These are phyloP conservation scores for Pipistrellus pygmaeus DNA, from an alignment of 2,797 vertebrate genomes.

Conservation along the genomic window DNA sequence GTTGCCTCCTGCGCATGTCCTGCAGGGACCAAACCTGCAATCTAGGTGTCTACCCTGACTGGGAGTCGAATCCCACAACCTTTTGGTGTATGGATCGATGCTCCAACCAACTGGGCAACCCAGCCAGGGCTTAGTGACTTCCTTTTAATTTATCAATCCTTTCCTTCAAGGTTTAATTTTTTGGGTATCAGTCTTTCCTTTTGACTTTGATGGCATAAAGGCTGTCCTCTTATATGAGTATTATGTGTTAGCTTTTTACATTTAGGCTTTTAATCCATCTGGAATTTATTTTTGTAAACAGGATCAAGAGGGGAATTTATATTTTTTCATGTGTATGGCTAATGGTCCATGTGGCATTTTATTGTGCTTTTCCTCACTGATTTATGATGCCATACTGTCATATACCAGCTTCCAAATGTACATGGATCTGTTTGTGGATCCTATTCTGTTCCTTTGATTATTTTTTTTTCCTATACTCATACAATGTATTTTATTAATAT, in stretches of 20 bases:
- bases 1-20: not conserved
- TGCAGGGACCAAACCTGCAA: not conserved
- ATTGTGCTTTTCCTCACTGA: constrained; percentile 20
- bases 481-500: not conserved
- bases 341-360: constrained; percentile 37
- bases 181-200: not conserved
- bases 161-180: not conserved
- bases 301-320: constrained; percentile 51
- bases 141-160: constrained; percentile 31
- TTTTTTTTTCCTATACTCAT: not conserved
- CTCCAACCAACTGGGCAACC: not conserved
- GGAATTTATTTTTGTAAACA: constrained; percentile 65
- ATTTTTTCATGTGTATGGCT: not conserved
- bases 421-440: not conserved
- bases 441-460: not conserved
- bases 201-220: constrained; percentile 38
- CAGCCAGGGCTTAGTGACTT: not conserved
- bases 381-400: not conserved
- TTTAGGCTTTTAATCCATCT: constrained; percentile 49
- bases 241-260: constrained; percentile 49
- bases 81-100: not conserved
- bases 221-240: constrained; percentile 32
- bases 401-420: not conserved
- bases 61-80: not conserved
- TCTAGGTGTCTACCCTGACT: not conserved